phyloP scores from a whole-genome alignment of 2,888 invertebrate genomes.

The Acleris sparsana region DNA sequence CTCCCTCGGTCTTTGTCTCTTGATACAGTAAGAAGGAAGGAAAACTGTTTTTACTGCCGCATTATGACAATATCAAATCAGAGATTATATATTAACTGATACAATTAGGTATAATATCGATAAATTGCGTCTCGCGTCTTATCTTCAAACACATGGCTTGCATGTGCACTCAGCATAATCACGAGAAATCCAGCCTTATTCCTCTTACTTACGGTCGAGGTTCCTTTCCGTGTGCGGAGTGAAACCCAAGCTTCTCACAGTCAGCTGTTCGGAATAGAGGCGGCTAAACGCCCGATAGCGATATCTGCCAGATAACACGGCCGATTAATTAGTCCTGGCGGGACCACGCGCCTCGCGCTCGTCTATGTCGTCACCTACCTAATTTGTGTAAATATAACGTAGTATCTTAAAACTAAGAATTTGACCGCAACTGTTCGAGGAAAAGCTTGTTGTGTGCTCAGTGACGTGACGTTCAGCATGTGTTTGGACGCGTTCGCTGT shows the following conservation, averaged over 20 bases:
- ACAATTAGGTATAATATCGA: too few species aligned
- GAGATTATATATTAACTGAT: too few species aligned
- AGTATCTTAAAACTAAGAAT: neutral
- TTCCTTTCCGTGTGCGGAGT: neutral
- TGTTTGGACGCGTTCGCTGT: neutral
- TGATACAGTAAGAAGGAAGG: too few species aligned
- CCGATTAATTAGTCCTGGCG: constrained; percentile 5
- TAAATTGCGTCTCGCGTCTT: neutral
- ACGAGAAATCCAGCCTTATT: constrained; percentile 2
- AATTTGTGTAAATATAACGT: neutral
- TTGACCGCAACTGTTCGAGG: constrained; percentile 1
- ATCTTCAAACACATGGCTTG: constrained; percentile 11
- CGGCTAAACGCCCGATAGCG: constrained; percentile 40
- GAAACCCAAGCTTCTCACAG: constrained; percentile 30
- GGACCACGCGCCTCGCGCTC: neutral
- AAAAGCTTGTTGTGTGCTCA: neutral
- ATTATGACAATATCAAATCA: too few species aligned
- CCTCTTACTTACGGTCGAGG: neutral
- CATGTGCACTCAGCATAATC: constrained; percentile 2
- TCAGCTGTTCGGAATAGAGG: constrained; percentile 49
- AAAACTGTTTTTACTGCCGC: too few species aligned
- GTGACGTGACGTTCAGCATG: constrained; percentile 3
- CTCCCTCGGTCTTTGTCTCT: too few species aligned
- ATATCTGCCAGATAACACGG: constrained; percentile 22
- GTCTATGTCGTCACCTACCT: neutral